Conservation (phyloP, 1,140 invertebrate genomes). For the Drosophila cardini region DNA sequence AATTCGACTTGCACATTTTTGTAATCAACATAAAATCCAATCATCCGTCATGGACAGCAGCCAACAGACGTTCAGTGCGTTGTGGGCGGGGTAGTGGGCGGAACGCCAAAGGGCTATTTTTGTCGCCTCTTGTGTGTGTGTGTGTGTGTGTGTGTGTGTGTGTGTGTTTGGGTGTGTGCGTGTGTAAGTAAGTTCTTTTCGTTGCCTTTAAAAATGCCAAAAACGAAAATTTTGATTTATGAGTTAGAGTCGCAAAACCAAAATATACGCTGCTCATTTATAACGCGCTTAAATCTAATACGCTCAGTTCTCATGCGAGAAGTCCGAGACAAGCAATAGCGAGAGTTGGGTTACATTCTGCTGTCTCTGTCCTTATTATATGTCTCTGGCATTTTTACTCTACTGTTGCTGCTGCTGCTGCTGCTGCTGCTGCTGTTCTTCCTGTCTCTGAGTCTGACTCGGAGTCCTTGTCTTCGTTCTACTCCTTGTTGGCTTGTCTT, state of each 20-base stretch:
- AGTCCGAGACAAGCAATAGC: conserved; percentile 20
- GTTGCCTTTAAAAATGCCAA: conserved; percentile 79
- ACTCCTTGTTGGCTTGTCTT: conserved; percentile 55
- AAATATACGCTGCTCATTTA: conserved; percentile 80
- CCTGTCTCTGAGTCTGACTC: conserved; percentile 1
- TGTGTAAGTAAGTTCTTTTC: conserved; percentile 44
- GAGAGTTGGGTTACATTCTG: conserved; percentile 36
- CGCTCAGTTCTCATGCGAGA: conserved; percentile 70
- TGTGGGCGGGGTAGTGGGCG: not conserved
- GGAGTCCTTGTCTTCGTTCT: conserved; percentile 4
- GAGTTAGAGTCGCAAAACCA: conserved; percentile 59
- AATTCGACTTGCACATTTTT: conserved; percentile 70
- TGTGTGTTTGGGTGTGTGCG: conserved; percentile 14
- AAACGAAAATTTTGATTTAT: conserved; percentile 83
- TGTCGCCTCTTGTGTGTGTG: conserved; percentile 2
- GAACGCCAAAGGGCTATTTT: conserved; percentile 57
- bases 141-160: conserved; percentile 11
- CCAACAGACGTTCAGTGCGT: conserved; percentile 37
- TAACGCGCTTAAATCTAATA: conserved; percentile 83
- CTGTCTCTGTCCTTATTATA: conserved; percentile 33
- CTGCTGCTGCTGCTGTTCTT: conserved; percentile 24
- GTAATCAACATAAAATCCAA: conserved; percentile 83
- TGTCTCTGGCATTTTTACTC: conserved; percentile 31
- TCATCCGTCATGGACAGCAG: conserved; percentile 81
- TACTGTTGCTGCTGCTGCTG: conserved; percentile 9